phyloP scores from a whole-genome alignment of 2,888 invertebrate genomes.

The Lochmaea crataegi region DNA sequence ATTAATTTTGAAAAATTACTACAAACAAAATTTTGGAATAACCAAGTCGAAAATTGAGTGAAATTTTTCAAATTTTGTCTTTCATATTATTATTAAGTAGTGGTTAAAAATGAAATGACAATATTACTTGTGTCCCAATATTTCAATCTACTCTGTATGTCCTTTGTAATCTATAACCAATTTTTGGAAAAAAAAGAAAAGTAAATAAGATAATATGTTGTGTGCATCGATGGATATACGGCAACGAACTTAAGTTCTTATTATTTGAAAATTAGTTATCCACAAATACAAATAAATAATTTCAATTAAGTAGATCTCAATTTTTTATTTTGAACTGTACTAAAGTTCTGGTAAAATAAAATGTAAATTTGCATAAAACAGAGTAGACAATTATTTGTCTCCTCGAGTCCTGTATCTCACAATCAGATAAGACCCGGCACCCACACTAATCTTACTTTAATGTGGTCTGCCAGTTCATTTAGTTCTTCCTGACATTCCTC shows the following conservation, averaged over 20 bases:
- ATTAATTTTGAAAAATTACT: neutral
- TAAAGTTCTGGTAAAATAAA: too few species aligned
- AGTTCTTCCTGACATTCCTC: too few species aligned
- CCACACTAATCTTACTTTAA: too few species aligned
- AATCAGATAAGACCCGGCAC: too few species aligned
- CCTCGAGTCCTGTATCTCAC: too few species aligned
- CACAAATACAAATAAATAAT: neutral
- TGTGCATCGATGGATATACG: conserved; percentile 32
- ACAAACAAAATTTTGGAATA: neutral
- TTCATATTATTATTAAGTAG: conserved; percentile 18
- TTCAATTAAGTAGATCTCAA: too few species aligned
- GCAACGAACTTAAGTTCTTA: conserved; percentile 31
- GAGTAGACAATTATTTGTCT: too few species aligned
- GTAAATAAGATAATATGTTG: conserved; percentile 1
- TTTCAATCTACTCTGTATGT: conserved; percentile 31
- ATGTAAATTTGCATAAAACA: too few species aligned
- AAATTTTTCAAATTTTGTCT: conserved; percentile 17
- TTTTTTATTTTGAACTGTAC: too few species aligned
- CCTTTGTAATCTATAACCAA: conserved; percentile 21
- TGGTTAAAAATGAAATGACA: conserved; percentile 32
- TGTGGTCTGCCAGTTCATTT: too few species aligned
- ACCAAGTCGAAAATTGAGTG: neutral
- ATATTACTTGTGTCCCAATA: conserved; percentile 32
- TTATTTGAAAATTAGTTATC: neutral
- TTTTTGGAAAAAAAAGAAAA: conserved; percentile 14